phyloP scores from a whole-genome alignment of 2,797 vertebrate species.

The Numenius phaeopus region DNA sequence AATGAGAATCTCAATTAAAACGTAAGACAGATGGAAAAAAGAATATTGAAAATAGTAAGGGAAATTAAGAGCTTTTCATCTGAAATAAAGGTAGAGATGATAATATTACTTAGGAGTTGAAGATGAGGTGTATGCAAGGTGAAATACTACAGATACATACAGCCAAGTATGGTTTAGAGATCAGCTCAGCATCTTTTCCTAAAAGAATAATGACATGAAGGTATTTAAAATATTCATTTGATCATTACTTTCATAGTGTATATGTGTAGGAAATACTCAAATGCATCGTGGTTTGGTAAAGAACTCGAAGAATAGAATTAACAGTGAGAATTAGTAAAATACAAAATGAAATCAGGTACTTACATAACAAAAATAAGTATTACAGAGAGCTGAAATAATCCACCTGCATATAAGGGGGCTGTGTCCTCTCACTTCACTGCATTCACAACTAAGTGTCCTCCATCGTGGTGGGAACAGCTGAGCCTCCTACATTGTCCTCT shows the following conservation, averaged over 20 bases:
- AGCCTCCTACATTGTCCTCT: rapidly evolving
- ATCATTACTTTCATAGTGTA: neutral
- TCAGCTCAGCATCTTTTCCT: neutral
- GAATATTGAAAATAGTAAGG: neutral
- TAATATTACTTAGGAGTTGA: neutral
- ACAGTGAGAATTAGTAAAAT: neutral
- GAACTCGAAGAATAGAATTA: neutral
- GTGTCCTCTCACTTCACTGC: neutral
- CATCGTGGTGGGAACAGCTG: neutral
- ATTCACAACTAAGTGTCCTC: neutral
- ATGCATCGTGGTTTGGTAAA: neutral
- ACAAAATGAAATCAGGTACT: neutral
- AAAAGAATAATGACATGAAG: neutral
- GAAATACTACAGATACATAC: neutral
- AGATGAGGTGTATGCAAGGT: neutral
- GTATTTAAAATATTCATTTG: neutral
- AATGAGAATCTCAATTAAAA: neutral
- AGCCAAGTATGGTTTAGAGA: neutral
- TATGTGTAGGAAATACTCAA: neutral
- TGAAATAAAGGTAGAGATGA: neutral
- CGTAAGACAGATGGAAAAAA: neutral
- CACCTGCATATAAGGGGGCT: neutral
- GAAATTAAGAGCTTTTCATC: neutral
- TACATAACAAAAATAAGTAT: neutral
- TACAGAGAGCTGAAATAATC: neutral